Evolutionary conservation across 2,888 invertebrate genomes (phyloP), one percentile per base, ranked within the genome.

Genomic region (Oscheius sp.): DNA sequence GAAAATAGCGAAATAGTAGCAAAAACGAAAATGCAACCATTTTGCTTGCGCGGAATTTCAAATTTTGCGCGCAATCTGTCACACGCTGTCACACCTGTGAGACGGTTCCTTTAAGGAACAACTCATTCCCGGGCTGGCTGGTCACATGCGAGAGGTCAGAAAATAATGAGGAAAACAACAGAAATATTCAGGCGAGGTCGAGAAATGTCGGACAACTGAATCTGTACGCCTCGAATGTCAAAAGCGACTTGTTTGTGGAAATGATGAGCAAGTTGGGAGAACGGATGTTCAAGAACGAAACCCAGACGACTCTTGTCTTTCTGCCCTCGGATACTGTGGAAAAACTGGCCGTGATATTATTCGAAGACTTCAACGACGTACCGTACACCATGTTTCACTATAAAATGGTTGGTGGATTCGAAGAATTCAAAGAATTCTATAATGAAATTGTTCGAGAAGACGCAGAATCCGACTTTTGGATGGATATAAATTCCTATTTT

Each of bases 321-420:
- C 35, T 35, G 3, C 9, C 35, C 5, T 3, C 35, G 35, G 35
- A n/a, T 5, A 13, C 3, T n/a, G 49, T 7, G 49, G 27, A 12
- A n/a, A 58, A 58, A 58, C 7, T 58, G 13, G 58, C 29, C 1
- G 58, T 58, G 58, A 58, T 58, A 29, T n/a, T 29, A 7, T 58
- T 58, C 29, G 29, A 27, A 9, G 58, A 58, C 29, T 49, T 49
- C 18, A 49, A 49, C 49, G 49, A 49, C 16, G 49, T 49, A 5
- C 16, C 18, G 6, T 49, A 49, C 13, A 49, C 29, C 13, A 9
- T 58, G 13, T 27, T 29, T 1, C 58, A 58, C 27, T 58, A 6
- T 2, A 58, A 58, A 29, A 27, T 29, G 25, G 29, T 58, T 0
- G 29, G 29, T 1, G 29, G 29, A 27, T 0, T 27, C 9, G 29